Conservation (phyloP, 1,140 invertebrate genomes). For the Bombus impatiens region DNA sequence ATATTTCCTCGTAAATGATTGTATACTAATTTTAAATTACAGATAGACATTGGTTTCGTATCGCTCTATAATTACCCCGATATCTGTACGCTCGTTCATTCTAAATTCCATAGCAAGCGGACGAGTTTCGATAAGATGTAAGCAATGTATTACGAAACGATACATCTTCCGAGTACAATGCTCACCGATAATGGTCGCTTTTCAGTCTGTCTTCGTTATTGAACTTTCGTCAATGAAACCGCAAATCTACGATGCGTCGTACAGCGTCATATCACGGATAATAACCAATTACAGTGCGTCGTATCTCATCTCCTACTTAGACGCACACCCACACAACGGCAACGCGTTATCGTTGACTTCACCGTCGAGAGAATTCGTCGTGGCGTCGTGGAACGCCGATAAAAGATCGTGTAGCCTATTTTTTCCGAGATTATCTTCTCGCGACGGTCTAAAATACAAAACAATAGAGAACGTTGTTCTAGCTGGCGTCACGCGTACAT, state of each 20-base stretch:
- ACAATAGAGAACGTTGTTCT: constrained; percentile 57
- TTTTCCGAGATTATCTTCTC: constrained; percentile 58
- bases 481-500: constrained; percentile 11
- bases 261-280: background rate
- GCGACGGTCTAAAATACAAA: constrained; percentile 3
- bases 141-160: background rate
- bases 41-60: background rate
- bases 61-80: background rate
- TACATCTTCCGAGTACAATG: background rate
- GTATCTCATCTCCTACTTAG: background rate
- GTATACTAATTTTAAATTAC: background rate
- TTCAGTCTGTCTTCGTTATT: background rate
- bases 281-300: background rate
- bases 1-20: background rate
- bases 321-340: background rate
- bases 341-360: constrained; percentile 21
- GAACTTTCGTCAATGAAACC: constrained; percentile 9
- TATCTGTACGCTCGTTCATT: background rate
- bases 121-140: background rate
- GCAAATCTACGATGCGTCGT: background rate
- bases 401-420: constrained; percentile 55
- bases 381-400: constrained; percentile 33
- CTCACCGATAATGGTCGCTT: background rate
- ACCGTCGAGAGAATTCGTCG: background rate
- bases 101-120: background rate